Percentiles rank a stretch among this genome's conserved stretches.
These are phyloP conservation scores for Fragum sueziense DNA, from an alignment of 2,888 invertebrate species.

Conservation along the genomic window DNA sequence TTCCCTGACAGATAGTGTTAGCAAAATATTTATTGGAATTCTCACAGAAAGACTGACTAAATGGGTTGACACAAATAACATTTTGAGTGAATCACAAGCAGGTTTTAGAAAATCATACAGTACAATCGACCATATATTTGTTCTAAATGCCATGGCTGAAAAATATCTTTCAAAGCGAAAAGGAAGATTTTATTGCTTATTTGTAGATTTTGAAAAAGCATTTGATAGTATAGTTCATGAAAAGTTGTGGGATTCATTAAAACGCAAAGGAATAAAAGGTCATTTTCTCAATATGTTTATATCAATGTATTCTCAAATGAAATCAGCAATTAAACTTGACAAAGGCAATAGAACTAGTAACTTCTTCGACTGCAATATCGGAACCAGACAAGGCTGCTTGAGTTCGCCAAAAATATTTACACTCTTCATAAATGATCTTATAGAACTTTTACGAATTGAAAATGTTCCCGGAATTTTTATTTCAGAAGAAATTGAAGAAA, in stretches of 20 bases:
- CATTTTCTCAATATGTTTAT: neutral
- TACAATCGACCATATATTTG: slow-evolving; percentile 43
- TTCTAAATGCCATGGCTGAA: slow-evolving; percentile 18
- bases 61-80: neutral
- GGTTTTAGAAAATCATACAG: slow-evolving; percentile 28
- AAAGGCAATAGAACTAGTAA: neutral
- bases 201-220: slow-evolving; percentile 25
- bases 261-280: neutral
- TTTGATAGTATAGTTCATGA: slow-evolving; percentile 18
- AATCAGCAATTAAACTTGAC: neutral
- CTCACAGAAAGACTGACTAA: neutral
- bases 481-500: neutral
- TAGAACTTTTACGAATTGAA: slow-evolving; percentile 3
- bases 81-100: slow-evolving; percentile 31
- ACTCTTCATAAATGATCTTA: slow-evolving; percentile 4
- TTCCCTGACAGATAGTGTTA: neutral
- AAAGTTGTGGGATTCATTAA: slow-evolving; percentile 15
- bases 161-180: slow-evolving; percentile 23
- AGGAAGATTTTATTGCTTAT: slow-evolving; percentile 26
- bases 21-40: neutral
- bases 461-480: neutral
- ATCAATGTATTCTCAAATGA: neutral
- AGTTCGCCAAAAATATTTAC: too few relatives aligned
- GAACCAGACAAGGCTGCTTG: neutral
- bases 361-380: neutral